Conservation (phyloP, 2,888 invertebrate species). For the Euclidia mi region DNA sequence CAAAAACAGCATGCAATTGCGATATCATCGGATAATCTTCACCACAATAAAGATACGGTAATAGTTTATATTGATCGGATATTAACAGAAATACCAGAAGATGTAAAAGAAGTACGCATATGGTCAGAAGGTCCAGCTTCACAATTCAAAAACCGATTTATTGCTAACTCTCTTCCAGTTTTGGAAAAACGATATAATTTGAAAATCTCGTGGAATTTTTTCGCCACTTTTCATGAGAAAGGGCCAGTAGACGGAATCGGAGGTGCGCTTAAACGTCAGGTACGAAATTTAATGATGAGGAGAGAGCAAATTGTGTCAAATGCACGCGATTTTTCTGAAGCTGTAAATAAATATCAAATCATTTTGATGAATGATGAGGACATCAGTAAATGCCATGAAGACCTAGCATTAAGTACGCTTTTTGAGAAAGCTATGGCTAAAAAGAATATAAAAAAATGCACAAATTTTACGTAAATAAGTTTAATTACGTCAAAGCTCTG, state of each 20-base stretch:
- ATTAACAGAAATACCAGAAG: no score
- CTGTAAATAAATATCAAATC: not conserved
- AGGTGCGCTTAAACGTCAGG: not conserved
- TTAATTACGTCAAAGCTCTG: not conserved
- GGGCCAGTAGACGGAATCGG: slow-evolving; percentile 1
- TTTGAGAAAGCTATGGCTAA: slow-evolving; percentile 1
- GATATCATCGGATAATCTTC: not conserved
- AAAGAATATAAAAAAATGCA: not conserved
- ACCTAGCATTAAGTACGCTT: not conserved
- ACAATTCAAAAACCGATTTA: slow-evolving; percentile 1
- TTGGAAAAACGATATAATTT: not conserved
- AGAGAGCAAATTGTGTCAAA: slow-evolving; percentile 1
- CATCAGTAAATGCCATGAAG: not conserved
- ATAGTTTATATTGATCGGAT: no score
- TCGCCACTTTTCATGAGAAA: not conserved
- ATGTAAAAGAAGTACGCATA: slow-evolving; percentile 1
- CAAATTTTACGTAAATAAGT: not conserved
- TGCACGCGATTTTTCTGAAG: slow-evolving; percentile 1
- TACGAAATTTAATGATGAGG: not conserved
- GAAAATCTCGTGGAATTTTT: slow-evolving; percentile 1
- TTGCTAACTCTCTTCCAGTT: no score
- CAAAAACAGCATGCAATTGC: not conserved
- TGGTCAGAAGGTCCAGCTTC: not conserved
- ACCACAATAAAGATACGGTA: no score
- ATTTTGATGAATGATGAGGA: slow-evolving; percentile 1